Evolutionary conservation across 1,140 invertebrate genomes (phyloP), one percentile per base, ranked within the genome.

Genomic region (Aphaenogaster rudis): DNA sequence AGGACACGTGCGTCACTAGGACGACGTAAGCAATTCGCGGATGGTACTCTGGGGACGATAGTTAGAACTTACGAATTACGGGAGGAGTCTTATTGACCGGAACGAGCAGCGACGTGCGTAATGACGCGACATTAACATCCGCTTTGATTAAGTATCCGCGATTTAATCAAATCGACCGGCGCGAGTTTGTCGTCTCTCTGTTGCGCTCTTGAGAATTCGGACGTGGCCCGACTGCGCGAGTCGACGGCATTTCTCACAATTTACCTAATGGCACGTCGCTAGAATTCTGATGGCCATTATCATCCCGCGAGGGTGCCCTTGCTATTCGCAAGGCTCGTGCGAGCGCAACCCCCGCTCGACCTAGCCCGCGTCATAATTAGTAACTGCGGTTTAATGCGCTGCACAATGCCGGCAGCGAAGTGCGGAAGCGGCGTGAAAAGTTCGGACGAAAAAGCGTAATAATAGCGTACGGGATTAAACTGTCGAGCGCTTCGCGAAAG

Each of bases 241-340:
- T 64, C 61, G 28, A 57, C 74, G 86, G 77, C 76, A 92, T 92
- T 92, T 88, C 78, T 84, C 91, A 88, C 87, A 88, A 92, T 92
- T 92, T 92, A 92, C 91, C 88, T 92, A 92, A 92, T 92, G 63
- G 85, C 85, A 92, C 90, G 91, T 90, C 88, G 80, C 80, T 76
- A 69, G 92, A 92, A 92, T 92, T 92, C 80, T 90, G 90, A 92
- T 92, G 91, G 84, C 88, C 77, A 88, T 91, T 92, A 90, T 91
- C 84, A 88, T 90, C 74, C 28, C 57, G 54, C 64, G 59, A 50
- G 82, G 82, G 64, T 36, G 76, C 13, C 57, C 63, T 67, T 57
- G 81, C 64, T 59, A 84, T 86, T 79, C 87, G 21, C 61, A 28
- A 28, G 42, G n/a, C 9, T 39, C 36, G 64, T 52, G 42, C 45